These are phyloP conservation scores for Echinometra lucunter DNA, from an alignment of 53 echinoderm and acorn worm genomes.

Conservation along the genomic window DNA sequence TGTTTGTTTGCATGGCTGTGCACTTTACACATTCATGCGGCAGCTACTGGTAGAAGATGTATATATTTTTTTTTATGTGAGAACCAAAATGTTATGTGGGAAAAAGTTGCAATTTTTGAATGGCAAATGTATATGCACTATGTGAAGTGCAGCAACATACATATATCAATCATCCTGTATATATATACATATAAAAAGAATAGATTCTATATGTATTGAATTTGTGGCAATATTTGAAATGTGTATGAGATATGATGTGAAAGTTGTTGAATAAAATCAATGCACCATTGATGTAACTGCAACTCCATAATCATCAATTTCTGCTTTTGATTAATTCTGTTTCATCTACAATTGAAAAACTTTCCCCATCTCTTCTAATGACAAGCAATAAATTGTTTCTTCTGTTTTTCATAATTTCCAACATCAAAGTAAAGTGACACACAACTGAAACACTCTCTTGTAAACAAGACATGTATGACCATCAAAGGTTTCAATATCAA, in stretches of 20 bases:
- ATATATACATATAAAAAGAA: background rate
- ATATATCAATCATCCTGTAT: background rate
- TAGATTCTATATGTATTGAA: background rate
- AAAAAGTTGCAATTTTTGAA: background rate
- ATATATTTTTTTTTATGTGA: background rate
- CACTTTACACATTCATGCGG: background rate
- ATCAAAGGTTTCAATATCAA: background rate
- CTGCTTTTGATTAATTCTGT: no score
- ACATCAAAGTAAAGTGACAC: background rate
- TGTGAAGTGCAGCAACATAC: background rate
- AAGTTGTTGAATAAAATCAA: background rate
- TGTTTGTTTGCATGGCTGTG: background rate
- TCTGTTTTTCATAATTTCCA: no score
- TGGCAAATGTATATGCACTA: background rate
- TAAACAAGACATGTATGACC: background rate
- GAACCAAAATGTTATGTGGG: background rate
- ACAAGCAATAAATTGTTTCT: no score
- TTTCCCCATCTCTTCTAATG: no score
- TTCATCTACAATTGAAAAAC: no score
- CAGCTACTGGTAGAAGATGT: background rate
- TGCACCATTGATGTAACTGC: background rate
- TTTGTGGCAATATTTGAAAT: background rate
- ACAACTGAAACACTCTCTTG: background rate
- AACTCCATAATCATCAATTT: background rate
- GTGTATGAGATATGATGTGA: background rate